phyloP scores from a whole-genome alignment of 1,140 invertebrate genomes.

The Tyrophagus putrescentiae region DNA sequence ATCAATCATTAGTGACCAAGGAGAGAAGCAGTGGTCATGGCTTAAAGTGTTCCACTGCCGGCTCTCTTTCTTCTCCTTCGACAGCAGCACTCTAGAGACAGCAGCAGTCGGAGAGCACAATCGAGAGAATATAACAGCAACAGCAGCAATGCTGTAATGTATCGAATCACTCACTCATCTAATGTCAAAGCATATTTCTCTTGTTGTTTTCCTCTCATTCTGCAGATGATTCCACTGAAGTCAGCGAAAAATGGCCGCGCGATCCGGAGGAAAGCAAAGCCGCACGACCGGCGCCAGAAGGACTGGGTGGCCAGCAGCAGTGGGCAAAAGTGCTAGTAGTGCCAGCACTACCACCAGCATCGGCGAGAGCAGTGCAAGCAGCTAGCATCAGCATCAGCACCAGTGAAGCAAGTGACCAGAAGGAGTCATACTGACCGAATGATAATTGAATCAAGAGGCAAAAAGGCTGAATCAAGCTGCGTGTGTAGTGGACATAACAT shows the following conservation, averaged over 20 bases:
- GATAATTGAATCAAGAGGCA: neutral
- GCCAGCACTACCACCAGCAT: too few species aligned
- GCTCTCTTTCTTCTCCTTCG: too few species aligned
- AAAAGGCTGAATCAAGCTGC: neutral
- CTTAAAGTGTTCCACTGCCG: too few species aligned
- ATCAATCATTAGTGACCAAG: slow-evolving; percentile 9
- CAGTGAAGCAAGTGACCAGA: neutral
- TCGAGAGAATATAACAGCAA: too few species aligned
- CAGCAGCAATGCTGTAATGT: too few species aligned
- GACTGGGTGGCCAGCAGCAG: neutral
- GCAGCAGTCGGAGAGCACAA: too few species aligned
- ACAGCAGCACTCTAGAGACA: too few species aligned
- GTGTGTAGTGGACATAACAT: neutral
- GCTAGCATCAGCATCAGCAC: too few species aligned
- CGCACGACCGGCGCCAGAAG: slow-evolving; percentile 10
- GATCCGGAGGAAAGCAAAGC: neutral
- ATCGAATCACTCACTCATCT: slow-evolving; percentile 13
- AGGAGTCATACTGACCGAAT: neutral
- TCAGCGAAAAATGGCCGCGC: neutral
- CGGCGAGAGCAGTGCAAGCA: too few species aligned
- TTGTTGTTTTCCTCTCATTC: neutral
- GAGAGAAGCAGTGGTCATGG: too few species aligned
- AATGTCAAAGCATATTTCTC: slow-evolving; percentile 5
- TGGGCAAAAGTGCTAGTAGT: neutral
- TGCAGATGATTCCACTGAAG: neutral